A percentile compares a stretch with the other conserved stretches of the same genome.
These are phyloP conservation scores for Clepsis dumicolana DNA, from an alignment of 2,888 invertebrate species.

Conservation along the genomic window DNA sequence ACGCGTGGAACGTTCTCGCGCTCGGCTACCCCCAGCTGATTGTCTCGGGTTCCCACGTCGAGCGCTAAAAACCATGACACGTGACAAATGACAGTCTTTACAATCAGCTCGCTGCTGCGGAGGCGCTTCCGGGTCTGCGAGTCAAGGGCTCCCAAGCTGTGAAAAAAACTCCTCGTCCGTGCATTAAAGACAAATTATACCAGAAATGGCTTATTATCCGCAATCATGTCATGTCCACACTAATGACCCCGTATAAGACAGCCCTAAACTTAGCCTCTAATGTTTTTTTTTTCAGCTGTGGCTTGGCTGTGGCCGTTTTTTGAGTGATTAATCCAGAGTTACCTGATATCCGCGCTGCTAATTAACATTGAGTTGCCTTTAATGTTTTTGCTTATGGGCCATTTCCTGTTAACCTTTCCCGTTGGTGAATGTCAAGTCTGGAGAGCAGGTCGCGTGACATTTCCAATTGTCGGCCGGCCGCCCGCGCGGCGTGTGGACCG, in stretches of 20 bases:
- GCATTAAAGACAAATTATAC: conserved; percentile 17
- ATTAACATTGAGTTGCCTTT: conserved; percentile 19
- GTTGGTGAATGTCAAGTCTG: conserved; percentile 15
- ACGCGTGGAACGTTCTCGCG: conserved; percentile 22
- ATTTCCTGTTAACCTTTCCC: conserved; percentile 26
- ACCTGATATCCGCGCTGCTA: conserved; percentile 2
- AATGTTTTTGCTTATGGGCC: conserved; percentile 12
- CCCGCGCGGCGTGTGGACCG: no score
- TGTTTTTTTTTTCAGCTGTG: neutral
- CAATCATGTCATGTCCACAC: conserved; percentile 14
- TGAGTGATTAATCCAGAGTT: neutral
- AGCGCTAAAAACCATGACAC: neutral
- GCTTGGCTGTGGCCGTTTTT: neutral
- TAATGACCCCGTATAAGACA: conserved; percentile 31
- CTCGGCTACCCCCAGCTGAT: conserved; percentile 23
- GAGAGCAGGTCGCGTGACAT: conserved; percentile 35
- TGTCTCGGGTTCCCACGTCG: conserved; percentile 31
- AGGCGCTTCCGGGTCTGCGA: conserved; percentile 34
- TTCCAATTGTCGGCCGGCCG: conserved; percentile 14
- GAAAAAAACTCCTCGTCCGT: conserved; percentile 26
- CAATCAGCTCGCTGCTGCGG: conserved; percentile 23
- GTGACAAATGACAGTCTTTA: neutral
- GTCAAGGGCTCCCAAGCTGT: conserved; percentile 39
- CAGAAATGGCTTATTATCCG: conserved; percentile 32
- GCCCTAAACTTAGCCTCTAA: conserved; percentile 24